Percentiles rank a stretch among this genome's conserved stretches.
phyloP scores from a whole-genome alignment of 2,797 vertebrate species.

The Alfaro cultratus region DNA sequence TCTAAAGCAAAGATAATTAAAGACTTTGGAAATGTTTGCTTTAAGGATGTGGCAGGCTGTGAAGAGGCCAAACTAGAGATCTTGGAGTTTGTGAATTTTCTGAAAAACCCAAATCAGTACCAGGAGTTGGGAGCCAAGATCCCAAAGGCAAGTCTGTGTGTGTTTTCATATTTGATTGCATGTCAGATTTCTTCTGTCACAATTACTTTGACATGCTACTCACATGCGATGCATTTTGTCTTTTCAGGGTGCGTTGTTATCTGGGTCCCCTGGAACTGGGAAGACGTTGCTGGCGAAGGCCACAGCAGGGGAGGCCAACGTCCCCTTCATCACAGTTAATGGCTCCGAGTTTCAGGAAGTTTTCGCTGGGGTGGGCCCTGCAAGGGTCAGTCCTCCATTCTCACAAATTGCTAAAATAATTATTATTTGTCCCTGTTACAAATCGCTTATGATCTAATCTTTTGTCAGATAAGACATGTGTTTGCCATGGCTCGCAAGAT shows the following conservation, averaged over 20 bases:
- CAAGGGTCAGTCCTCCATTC: constrained; percentile 83
- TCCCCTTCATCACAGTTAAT: constrained; percentile 95
- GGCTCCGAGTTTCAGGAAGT: constrained; percentile 97
- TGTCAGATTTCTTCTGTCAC: not conserved
- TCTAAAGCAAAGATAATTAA: constrained; percentile 93
- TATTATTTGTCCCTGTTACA: not conserved
- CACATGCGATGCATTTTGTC: constrained; percentile 2
- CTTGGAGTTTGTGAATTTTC: constrained; percentile 95
- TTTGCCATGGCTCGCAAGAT: constrained; percentile 82
- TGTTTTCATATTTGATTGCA: not conserved
- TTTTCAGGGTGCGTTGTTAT: constrained; percentile 91
- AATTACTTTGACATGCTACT: not conserved
- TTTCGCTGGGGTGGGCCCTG: constrained; percentile 96
- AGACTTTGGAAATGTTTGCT: constrained; percentile 88
- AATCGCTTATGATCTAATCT: not conserved
- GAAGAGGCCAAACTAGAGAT: constrained; percentile 97
- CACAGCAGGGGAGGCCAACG: constrained; percentile 93
- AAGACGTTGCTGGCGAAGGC: constrained; percentile 96
- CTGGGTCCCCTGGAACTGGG: constrained; percentile 94
- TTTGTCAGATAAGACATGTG: constrained; percentile 79
- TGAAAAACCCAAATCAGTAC: constrained; percentile 93
- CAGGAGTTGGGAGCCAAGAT: constrained; percentile 96
- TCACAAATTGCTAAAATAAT: not conserved
- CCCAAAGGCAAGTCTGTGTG: constrained; percentile 85
- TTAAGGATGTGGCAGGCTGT: constrained; percentile 95